Evolutionary conservation across 2,888 invertebrate species (phyloP), one percentile per base, ranked within the genome.

Genomic region (Corythucha ciliata): DNA sequence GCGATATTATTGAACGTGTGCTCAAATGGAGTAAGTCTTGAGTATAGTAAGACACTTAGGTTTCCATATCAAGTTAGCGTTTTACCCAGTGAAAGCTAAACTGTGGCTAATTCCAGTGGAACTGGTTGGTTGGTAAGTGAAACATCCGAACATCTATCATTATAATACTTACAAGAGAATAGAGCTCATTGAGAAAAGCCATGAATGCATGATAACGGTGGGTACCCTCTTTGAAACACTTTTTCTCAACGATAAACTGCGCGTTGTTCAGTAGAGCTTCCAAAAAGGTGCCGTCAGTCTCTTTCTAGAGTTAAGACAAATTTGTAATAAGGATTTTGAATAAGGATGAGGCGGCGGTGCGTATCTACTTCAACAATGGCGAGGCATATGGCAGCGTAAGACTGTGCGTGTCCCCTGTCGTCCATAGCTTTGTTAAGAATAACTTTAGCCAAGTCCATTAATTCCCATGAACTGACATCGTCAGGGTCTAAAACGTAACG

Each of bases 111-210:
- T n/a, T n/a, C n/a, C n/a, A n/a, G n/a, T n/a, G n/a, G n/a, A n/a
- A n/a, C n/a, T n/a, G n/a, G n/a, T n/a, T n/a, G n/a, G n/a, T n/a
- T n/a, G n/a, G n/a, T n/a, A n/a, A n/a, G n/a, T n/a, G n/a, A n/a
- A n/a, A n/a, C n/a, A n/a, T n/a, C n/a, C n/a, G n/a, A n/a, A n/a
- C n/a, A n/a, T n/a, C n/a, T n/a, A n/a, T n/a, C n/a, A n/a, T n/a
- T n/a, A 18, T n/a, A n/a, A 27, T 24, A 48, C 60, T 49, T 61
- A 73, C 73, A 70, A 72, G 86, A 67, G 86, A 83, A 70, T 87
- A 88, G 81, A 90, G 86, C 75, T 90, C 89, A 63, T 87, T 84
- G 58, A 90, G 74, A 73, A 89, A 88, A 68, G 83, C 83, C 75
- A 90, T 87, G 72, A 88, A 90, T 59, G 88, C 85, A 64, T 66